phyloP scores from a whole-genome alignment of 2,888 invertebrate species.

The Heliconius erato region DNA sequence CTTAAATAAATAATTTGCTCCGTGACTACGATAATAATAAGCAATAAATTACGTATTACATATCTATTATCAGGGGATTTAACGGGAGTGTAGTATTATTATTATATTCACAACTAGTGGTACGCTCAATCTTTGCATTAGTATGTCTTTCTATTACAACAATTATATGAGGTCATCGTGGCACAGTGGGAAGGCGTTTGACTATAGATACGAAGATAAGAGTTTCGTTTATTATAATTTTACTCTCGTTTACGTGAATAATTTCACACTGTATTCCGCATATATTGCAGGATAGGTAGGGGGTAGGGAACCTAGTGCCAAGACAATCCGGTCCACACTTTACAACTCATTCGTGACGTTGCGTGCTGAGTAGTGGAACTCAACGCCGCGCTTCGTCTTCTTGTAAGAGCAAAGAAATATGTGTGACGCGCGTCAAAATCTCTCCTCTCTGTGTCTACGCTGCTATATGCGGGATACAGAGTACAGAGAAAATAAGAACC shows the following conservation, averaged over 20 bases:
- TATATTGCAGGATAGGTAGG: too few relatives aligned
- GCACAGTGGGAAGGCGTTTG: neutral
- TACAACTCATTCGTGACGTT: too few relatives aligned
- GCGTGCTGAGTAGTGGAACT: too few relatives aligned
- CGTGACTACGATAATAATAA: neutral
- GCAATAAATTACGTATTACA: constrained; percentile 15
- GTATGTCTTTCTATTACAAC: neutral
- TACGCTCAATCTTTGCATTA: neutral
- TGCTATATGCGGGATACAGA: neutral
- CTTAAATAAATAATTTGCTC: neutral
- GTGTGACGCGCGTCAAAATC: too few relatives aligned
- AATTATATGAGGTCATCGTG: neutral
- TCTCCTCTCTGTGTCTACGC: neutral
- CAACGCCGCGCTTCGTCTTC: too few relatives aligned
- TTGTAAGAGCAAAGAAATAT: too few relatives aligned
- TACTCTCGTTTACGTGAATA: neutral
- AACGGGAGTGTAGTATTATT: neutral
- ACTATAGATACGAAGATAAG: neutral
- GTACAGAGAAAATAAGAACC: too few relatives aligned
- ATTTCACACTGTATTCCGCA: neutral
- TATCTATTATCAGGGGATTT: constrained; percentile 11
- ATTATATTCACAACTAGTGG: neutral
- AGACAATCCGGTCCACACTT: too few relatives aligned
- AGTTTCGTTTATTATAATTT: neutral
- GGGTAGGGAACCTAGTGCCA: too few relatives aligned